Evolutionary conservation across 2,113 vertebrate species (phyloP).

Genomic region (Cyanoramphus novaezelandiae): DNA sequence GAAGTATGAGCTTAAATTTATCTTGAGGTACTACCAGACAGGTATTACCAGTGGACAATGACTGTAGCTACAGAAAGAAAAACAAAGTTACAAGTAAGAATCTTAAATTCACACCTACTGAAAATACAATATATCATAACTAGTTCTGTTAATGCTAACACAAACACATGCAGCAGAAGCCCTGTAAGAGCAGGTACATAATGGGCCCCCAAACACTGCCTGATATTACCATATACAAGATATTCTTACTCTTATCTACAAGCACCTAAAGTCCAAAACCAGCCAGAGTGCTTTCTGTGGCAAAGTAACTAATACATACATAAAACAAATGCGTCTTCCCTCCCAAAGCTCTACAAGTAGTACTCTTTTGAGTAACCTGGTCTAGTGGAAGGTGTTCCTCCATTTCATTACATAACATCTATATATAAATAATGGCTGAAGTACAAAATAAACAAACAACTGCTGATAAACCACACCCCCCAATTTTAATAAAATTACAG

Average conservation of each 20-base stretch:
- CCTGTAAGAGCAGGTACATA: rapidly evolving
- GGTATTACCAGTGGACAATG: background rate
- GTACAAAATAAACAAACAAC: background rate
- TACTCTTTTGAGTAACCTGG: background rate
- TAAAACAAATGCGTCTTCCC: background rate
- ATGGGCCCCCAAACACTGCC: background rate
- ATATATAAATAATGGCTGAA: background rate
- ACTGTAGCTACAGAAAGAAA: background rate
- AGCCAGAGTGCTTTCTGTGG: background rate
- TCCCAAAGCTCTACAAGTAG: background rate
- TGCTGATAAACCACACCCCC: background rate
- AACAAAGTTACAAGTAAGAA: background rate
- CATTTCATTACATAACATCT: background rate
- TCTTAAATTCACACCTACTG: background rate
- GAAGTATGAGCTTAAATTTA: background rate
- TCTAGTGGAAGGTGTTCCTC: background rate
- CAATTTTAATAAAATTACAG: background rate
- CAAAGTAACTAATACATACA: background rate
- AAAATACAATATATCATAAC: background rate
- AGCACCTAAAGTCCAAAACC: background rate
- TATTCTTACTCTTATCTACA: background rate
- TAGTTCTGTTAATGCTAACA: background rate
- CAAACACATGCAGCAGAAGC: background rate
- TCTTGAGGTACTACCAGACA: background rate
- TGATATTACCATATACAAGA: background rate